Evolutionary conservation across 2,113 vertebrate species (phyloP).

Genomic region (Gymnocephalus cernua): DNA sequence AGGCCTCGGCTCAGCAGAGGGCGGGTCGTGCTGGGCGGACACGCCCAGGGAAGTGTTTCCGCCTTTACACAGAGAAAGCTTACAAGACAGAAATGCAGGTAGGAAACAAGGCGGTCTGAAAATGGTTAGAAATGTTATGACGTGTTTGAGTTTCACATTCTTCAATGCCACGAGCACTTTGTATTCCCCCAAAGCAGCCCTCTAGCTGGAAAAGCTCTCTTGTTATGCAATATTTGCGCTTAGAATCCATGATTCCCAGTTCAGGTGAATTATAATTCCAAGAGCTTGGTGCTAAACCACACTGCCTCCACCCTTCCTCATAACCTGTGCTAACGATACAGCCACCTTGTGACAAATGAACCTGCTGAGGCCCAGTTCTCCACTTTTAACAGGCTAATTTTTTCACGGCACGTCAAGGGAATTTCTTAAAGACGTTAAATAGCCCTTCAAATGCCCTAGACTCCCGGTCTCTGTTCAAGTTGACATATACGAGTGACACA

Average conservation of each 20-base stretch:
- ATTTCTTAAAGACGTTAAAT: conserved; percentile 76
- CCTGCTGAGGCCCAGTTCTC: conserved; percentile 43
- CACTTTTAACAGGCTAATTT: conserved; percentile 68
- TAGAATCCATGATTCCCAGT: conserved; percentile 38
- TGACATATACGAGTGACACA: conserved; percentile 63
- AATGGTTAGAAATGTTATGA: conserved; percentile 4
- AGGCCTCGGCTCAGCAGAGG: conserved; percentile 96
- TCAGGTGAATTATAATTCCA: conserved; percentile 46
- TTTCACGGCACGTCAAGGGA: conserved; percentile 60
- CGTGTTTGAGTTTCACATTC: conserved; percentile 31
- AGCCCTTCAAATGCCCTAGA: conserved; percentile 65
- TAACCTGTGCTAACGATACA: conserved; percentile 38
- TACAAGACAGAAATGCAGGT: conserved; percentile 99
- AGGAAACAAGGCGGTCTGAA: conserved; percentile 10
- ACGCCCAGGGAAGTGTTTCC: conserved; percentile 95
- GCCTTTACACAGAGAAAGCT: conserved; percentile 97
- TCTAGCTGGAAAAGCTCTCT: conserved; percentile 38
- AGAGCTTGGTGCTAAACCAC: conserved; percentile 30
- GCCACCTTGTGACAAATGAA: conserved; percentile 69
- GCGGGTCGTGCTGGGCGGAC: conserved; percentile 96
- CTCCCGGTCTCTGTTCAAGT: conserved; percentile 46
- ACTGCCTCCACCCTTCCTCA: conserved; percentile 34
- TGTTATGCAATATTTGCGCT: conserved; percentile 52
- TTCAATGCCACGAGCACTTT: conserved; percentile 31
- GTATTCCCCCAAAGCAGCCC: conserved; percentile 40